Conservation (phyloP, 1,140 invertebrate genomes). For the Drosophila leontia region DNA sequence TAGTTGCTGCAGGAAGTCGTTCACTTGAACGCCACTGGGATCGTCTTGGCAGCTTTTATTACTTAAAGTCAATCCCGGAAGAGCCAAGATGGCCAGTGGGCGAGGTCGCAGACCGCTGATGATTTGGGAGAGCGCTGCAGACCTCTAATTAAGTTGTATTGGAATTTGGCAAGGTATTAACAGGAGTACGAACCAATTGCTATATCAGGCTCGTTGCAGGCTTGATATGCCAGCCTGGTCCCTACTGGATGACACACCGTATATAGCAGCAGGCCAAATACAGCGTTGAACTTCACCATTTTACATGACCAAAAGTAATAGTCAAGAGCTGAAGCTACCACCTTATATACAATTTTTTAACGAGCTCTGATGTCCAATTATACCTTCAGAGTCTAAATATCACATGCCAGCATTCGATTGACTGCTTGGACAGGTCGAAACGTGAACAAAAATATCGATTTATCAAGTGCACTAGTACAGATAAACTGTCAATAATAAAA, state of each 20-base stretch:
- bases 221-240: conserved; percentile 21
- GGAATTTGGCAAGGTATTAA: neutral
- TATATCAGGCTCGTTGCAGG: conserved; percentile 60
- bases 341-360: conserved; percentile 56
- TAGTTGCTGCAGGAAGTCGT: conserved; percentile 67
- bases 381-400: conserved; percentile 58
- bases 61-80: conserved; percentile 13
- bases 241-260: conserved; percentile 9
- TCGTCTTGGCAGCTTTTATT: conserved; percentile 36
- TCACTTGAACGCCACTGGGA: conserved; percentile 48
- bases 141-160: neutral
- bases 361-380: conserved; percentile 62
- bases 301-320: neutral
- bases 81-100: conserved; percentile 61
- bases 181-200: conserved; percentile 41
- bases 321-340: neutral
- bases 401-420: conserved; percentile 45
- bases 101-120: conserved; percentile 65
- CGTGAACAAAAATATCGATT: neutral
- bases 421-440: conserved; percentile 4
- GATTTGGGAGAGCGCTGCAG: conserved; percentile 77
- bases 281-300: conserved; percentile 36
- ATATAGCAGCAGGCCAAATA: conserved; percentile 4
- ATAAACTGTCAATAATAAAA: neutral
- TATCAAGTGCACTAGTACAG: neutral